These are phyloP conservation scores for Tinamus major DNA, from an alignment of 2,797 vertebrate species.

Conservation along the genomic window DNA sequence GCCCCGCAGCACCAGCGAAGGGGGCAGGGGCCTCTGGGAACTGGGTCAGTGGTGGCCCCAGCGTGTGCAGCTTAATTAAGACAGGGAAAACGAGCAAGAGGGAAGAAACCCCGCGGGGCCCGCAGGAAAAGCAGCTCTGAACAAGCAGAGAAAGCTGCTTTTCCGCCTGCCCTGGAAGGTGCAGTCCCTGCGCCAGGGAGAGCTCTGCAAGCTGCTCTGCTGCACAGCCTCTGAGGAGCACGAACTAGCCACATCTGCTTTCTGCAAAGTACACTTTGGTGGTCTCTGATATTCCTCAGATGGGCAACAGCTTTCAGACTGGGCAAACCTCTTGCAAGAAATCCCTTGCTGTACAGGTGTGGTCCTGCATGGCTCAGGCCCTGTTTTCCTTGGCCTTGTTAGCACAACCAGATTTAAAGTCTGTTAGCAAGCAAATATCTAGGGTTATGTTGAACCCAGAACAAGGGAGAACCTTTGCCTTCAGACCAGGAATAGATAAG, in stretches of 20 bases:
- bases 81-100: not conserved
- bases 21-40: slow-evolving; percentile 60
- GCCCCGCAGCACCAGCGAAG: slow-evolving; percentile 4
- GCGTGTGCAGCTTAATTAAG: slow-evolving; percentile 43
- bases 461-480: not conserved
- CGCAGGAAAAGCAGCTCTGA: not conserved
- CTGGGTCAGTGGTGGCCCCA: slow-evolving; percentile 61
- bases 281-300: not conserved
- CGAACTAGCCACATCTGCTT: not conserved
- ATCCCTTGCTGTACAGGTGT: not conserved
- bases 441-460: not conserved
- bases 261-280: not conserved
- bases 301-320: not conserved
- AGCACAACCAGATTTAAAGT: not conserved
- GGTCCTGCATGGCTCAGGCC: not conserved
- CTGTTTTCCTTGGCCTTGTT: not conserved
- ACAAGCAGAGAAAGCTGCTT: not conserved
- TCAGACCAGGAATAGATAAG: not conserved
- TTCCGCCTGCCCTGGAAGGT: not conserved
- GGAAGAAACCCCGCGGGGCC: not conserved
- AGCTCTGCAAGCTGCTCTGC: not conserved
- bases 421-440: not conserved
- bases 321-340: not conserved
- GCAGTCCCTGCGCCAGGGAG: not conserved
- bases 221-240: not conserved